Percentiles rank a stretch among this genome's conserved stretches.
phyloP scores from a whole-genome alignment of 1,140 invertebrate species.

The Vanessa atalanta region DNA sequence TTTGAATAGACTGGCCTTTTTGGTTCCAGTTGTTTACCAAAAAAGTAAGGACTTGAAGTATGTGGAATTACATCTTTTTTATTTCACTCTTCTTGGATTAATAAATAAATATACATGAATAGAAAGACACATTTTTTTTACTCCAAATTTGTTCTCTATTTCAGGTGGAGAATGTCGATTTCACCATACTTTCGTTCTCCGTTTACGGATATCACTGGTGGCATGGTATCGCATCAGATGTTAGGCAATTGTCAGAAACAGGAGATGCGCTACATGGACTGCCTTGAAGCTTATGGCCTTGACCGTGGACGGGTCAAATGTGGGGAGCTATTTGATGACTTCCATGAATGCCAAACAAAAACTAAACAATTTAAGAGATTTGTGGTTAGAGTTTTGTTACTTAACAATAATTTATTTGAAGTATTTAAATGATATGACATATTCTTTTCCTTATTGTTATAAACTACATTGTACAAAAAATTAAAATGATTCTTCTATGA shows the following conservation, averaged over 20 bases:
- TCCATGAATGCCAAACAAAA: conserved; percentile 83
- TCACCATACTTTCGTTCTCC: conserved; percentile 84
- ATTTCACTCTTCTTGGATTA: too few species aligned
- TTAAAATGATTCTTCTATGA: too few species aligned
- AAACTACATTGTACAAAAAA: too few species aligned
- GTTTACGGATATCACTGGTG: conserved; percentile 85
- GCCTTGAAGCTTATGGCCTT: conserved; percentile 87
- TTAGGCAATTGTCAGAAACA: conserved; percentile 83
- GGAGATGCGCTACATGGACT: conserved; percentile 86
- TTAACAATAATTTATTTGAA: neutral
- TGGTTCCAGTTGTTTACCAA: too few species aligned
- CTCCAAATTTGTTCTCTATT: conserved; percentile 26
- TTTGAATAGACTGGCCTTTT: too few species aligned
- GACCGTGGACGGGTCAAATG: conserved; percentile 82
- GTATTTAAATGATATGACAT: too few species aligned
- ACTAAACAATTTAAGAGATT: conserved; percentile 82
- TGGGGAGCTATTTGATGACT: conserved; percentile 82
- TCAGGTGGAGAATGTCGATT: conserved; percentile 68
- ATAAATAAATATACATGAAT: too few species aligned
- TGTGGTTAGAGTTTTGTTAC: conserved; percentile 60
- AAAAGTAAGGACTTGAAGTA: too few species aligned
- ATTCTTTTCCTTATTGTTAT: too few species aligned
- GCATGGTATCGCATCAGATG: conserved; percentile 83
- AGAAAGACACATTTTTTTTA: too few species aligned
- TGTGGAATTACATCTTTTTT: too few species aligned